Evolutionary conservation across 2,113 vertebrate genomes (phyloP).

Genomic region (Carassius carassius): DNA sequence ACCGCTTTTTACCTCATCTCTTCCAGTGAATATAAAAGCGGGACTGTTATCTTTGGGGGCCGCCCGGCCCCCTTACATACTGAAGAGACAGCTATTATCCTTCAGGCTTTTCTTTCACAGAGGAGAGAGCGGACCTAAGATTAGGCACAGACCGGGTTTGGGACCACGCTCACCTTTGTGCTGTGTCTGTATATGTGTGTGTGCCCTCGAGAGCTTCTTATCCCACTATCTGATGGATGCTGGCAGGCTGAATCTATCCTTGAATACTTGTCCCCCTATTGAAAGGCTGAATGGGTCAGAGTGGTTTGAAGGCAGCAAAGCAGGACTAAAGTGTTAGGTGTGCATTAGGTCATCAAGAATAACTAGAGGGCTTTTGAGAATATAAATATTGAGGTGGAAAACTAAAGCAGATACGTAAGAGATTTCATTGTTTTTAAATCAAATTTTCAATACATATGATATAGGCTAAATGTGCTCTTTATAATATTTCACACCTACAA

Average conservation of each 20-base stretch:
- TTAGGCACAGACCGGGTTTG: conserved; percentile 35
- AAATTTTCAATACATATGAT: background rate
- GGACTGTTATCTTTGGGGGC: conserved; percentile 41
- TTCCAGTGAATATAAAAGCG: conserved; percentile 43
- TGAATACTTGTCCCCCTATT: conserved; percentile 28
- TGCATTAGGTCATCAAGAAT: conserved; percentile 7
- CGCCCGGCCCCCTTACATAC: conserved; percentile 43
- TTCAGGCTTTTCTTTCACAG: conserved; percentile 48
- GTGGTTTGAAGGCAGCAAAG: conserved; percentile 24
- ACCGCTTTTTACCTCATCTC: background rate
- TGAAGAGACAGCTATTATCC: conserved; percentile 52
- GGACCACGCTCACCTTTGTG: conserved; percentile 45
- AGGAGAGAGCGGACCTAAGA: conserved; percentile 45
- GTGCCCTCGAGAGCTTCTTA: conserved; percentile 49
- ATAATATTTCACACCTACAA: background rate
- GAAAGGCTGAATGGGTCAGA: conserved; percentile 27
- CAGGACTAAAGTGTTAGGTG: background rate
- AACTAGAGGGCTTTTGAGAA: conserved; percentile 2
- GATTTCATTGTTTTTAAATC: background rate
- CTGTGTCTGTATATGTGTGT: background rate
- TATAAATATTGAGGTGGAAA: background rate
- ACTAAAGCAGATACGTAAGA: background rate
- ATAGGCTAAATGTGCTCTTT: background rate
- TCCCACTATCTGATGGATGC: conserved; percentile 46
- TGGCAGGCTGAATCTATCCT: conserved; percentile 43